Conservation (phyloP, 2,888 invertebrate species). For the Nephrotoma guestfalica region DNA sequence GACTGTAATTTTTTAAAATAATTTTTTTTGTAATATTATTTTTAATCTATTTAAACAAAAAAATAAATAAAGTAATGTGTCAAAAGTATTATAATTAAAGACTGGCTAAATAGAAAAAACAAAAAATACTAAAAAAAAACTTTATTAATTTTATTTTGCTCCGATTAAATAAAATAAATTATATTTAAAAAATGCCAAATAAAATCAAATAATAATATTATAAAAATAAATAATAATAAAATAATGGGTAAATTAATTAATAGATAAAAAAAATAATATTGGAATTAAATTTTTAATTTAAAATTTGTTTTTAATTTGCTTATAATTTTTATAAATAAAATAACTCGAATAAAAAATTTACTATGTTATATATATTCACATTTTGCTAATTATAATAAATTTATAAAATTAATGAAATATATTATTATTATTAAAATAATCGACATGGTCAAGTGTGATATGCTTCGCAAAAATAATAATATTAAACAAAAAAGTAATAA, state of each 20-base stretch:
- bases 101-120: not conserved
- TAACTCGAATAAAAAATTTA: not conserved
- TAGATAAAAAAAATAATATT: not conserved
- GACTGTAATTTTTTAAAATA: not conserved
- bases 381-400: not conserved
- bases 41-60: not conserved
- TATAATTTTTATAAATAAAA: not conserved
- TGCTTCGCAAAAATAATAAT: not conserved
- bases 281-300: not conserved
- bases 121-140: not conserved
- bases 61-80: not conserved
- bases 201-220: not conserved
- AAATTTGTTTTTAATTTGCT: not conserved
- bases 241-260: not conserved
- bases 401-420: not conserved
- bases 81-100: not conserved
- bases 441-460: not conserved
- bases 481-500: not conserved
- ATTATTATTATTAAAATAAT: not conserved
- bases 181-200: not conserved
- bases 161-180: not conserved
- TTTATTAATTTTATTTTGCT: not conserved
- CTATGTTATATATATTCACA: not conserved
- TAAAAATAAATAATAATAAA: not conserved
- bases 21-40: not conserved